These are phyloP conservation scores for Hippocampus mohnikei DNA, from an alignment of 2,113 vertebrate genomes.

Conservation along the genomic window DNA sequence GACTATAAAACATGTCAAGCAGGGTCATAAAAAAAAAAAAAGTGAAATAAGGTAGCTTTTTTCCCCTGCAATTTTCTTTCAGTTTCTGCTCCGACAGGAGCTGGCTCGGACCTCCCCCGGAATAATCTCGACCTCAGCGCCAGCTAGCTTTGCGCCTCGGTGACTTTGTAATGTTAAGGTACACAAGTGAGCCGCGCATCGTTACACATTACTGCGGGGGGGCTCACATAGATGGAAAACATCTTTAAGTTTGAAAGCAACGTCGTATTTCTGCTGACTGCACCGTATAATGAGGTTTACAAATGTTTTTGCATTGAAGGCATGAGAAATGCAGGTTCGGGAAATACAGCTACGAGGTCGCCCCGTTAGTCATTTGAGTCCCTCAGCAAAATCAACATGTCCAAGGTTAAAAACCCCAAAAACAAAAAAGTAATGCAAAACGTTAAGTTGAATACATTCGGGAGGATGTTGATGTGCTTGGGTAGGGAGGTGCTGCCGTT, in stretches of 20 bases:
- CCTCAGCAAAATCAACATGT: not conserved
- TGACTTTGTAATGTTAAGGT: constrained; percentile 36
- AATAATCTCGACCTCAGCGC: constrained; percentile 62
- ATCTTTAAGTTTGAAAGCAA: constrained; percentile 2
- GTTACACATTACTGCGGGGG: constrained; percentile 4
- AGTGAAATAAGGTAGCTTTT: not conserved
- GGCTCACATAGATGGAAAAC: not conserved
- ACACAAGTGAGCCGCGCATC: not conserved
- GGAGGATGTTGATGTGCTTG: not conserved
- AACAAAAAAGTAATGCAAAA: not conserved
- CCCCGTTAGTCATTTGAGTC: not conserved
- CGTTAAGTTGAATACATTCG: not conserved
- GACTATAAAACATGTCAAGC: not conserved
- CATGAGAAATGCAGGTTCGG: not conserved
- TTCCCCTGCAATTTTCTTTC: constrained; percentile 14
- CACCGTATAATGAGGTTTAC: not conserved
- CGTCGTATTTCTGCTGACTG: not conserved
- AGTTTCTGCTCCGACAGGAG: constrained; percentile 60
- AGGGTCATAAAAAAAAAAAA: not conserved
- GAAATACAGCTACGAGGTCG: not conserved
- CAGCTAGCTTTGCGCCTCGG: constrained; percentile 28
- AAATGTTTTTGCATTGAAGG: not conserved
- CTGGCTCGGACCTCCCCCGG: constrained; percentile 60
- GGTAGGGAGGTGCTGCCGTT: not conserved
- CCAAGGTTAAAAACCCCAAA: not conserved